Evolutionary conservation across 2,797 vertebrate species (phyloP).

Genomic region (Thaleichthys pacificus): DNA sequence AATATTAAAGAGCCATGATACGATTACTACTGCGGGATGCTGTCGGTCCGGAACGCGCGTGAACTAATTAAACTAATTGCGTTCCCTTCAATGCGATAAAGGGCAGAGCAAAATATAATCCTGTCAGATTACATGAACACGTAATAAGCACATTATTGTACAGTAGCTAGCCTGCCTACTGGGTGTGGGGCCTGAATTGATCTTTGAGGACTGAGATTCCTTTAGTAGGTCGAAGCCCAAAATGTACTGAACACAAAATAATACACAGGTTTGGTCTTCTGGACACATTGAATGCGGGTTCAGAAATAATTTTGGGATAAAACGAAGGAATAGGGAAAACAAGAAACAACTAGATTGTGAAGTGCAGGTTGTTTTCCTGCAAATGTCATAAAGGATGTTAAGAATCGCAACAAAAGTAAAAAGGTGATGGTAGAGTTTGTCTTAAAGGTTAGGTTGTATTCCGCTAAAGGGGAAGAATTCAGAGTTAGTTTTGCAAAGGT

Average conservation of each 20-base stretch:
- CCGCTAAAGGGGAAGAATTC: constrained; percentile 29
- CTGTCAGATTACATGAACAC: constrained; percentile 33
- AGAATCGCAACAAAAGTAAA: constrained; percentile 34
- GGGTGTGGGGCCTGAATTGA: neutral
- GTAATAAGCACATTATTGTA: constrained; percentile 44
- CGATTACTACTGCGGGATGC: neutral
- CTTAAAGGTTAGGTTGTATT: constrained; percentile 72
- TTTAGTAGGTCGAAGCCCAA: too few species aligned
- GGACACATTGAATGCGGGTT: too few species aligned
- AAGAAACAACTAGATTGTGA: constrained; percentile 16
- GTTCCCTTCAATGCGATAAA: constrained; percentile 36
- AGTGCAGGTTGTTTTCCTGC: constrained; percentile 41
- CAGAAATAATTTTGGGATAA: too few species aligned
- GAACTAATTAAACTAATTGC: constrained; percentile 59
- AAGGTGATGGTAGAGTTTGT: constrained; percentile 51
- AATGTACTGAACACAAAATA: too few species aligned
- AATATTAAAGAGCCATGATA: constrained; percentile 29
- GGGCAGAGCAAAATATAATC: constrained; percentile 42
- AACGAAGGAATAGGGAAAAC: constrained; percentile 14
- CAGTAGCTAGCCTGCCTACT: neutral
- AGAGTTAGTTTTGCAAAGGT: constrained; percentile 59
- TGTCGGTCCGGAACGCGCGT: constrained; percentile 39
- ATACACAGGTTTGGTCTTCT: too few species aligned
- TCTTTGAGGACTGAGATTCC: constrained; percentile 6
- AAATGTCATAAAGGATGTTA: constrained; percentile 69